Conservation (phyloP, 2,888 invertebrate species). For the Gasteruption jaculator region DNA sequence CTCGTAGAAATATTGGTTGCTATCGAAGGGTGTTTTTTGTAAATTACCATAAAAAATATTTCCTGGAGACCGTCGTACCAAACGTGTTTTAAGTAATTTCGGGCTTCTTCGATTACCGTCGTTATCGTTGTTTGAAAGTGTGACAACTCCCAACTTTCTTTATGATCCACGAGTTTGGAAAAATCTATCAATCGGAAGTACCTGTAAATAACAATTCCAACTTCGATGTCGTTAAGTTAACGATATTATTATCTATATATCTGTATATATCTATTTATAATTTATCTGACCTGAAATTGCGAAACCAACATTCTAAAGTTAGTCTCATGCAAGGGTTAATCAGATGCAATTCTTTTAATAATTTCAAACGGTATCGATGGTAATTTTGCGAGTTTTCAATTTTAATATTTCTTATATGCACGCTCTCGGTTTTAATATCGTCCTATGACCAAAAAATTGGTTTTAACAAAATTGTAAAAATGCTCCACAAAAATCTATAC, state of each 20-base stretch:
- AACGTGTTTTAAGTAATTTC: slow-evolving; percentile 61
- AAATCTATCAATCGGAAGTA: slow-evolving; percentile 63
- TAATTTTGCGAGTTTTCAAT: too few relatives aligned
- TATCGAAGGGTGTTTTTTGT: not conserved
- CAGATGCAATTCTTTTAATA: slow-evolving; percentile 66
- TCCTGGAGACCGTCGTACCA: slow-evolving; percentile 67
- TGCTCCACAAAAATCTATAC: slow-evolving; percentile 47
- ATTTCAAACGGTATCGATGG: slow-evolving; percentile 23
- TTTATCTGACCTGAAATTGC: slow-evolving; percentile 62
- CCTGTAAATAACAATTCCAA: slow-evolving; percentile 47
- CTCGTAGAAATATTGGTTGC: too few relatives aligned
- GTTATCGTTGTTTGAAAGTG: slow-evolving; percentile 60
- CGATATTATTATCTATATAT: slow-evolving; percentile 5
- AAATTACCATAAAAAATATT: slow-evolving; percentile 60
- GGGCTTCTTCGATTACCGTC: slow-evolving; percentile 65
- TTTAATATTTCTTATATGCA: too few relatives aligned
- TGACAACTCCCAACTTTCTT: slow-evolving; percentile 66
- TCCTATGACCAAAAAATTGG: too few relatives aligned
- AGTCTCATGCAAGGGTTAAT: slow-evolving; percentile 80
- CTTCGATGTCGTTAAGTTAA: slow-evolving; percentile 9
- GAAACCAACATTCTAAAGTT: slow-evolving; percentile 76
- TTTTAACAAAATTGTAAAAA: too few relatives aligned
- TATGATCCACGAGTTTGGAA: slow-evolving; percentile 55
- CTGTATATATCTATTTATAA: slow-evolving; percentile 4
- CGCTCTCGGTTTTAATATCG: too few relatives aligned